phyloP scores from a whole-genome alignment of 2,888 invertebrate genomes.

The Stegana nigrithorax region DNA sequence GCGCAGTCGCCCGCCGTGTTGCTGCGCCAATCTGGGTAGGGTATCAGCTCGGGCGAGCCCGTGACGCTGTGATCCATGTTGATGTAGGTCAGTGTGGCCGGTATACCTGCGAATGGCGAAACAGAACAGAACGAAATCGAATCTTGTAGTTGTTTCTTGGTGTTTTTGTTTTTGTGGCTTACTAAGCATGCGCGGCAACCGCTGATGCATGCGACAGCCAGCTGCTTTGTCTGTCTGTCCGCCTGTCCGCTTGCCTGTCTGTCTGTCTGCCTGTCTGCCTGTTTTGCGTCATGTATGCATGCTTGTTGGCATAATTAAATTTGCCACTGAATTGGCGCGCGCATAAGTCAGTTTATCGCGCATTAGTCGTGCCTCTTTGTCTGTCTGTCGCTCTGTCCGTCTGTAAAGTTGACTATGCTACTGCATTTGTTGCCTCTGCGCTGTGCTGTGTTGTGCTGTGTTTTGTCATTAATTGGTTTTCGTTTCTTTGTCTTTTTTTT shows the following conservation, averaged over 20 bases:
- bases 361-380: neutral
- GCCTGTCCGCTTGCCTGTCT: neutral
- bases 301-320: neutral
- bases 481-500: too few species aligned
- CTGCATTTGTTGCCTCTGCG: too few species aligned
- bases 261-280: conserved; percentile 7
- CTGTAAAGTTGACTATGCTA: too few species aligned
- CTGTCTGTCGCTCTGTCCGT: neutral
- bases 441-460: too few species aligned
- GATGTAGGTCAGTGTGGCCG: conserved; percentile 84
- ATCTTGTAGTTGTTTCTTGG: neutral
- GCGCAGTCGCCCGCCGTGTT: conserved; percentile 83
- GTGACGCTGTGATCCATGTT: conserved; percentile 75
- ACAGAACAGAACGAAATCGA: conserved; percentile 8
- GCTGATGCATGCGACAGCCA: neutral
- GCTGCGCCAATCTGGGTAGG: conserved; percentile 81
- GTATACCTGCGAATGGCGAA: conserved; percentile 74
- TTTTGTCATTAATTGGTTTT: too few species aligned
- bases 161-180: conserved; percentile 1
- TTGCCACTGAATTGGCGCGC: neutral
- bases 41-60: conserved; percentile 80
- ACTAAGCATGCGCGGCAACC: too few species aligned
- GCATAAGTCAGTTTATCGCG: too few species aligned
- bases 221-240: neutral
- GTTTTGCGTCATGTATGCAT: neutral